Conservation (phyloP, 2,888 invertebrate genomes). For the Pyrocoelia pectoralis region DNA sequence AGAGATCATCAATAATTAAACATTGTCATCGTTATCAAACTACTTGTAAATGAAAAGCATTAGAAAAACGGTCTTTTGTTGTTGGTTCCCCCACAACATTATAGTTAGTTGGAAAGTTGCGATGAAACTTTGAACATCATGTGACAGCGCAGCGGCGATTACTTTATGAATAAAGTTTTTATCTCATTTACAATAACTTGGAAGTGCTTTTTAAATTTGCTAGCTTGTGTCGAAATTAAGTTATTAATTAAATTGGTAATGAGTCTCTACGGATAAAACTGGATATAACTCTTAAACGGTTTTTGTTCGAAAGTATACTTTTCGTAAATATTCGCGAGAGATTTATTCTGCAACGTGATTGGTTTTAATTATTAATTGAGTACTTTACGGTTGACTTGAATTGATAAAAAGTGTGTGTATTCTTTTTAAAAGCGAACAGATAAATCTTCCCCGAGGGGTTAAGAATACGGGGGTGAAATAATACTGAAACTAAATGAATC, state of each 20-base stretch:
- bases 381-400: conserved; percentile 19
- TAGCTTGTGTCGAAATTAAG: not conserved
- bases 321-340: not conserved
- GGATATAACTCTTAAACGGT: too few species aligned
- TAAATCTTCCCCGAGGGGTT: conserved; percentile 41
- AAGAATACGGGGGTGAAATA: conserved; percentile 36
- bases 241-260: not conserved
- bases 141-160: conserved; percentile 12
- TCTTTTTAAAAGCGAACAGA: conserved; percentile 35
- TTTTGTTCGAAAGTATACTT: too few species aligned
- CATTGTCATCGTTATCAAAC: not conserved
- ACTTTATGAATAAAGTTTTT: conserved; percentile 28
- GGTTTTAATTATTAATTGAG: conserved; percentile 32
- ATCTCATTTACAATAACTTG: conserved; percentile 27
- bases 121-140: conserved; percentile 20
- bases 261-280: not conserved
- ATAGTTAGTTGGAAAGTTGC: conserved; percentile 15
- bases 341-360: conserved; percentile 15
- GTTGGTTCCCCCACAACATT: too few species aligned
- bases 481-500: conserved; percentile 21
- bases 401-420: conserved; percentile 21
- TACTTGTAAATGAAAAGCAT: not conserved
- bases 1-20: too few species aligned
- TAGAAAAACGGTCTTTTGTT: not conserved
- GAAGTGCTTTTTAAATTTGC: not conserved